Percentiles rank a stretch among this genome's conserved stretches.
These are phyloP conservation scores for Idaea aversata DNA, from an alignment of 2,888 invertebrate species.

Conservation along the genomic window DNA sequence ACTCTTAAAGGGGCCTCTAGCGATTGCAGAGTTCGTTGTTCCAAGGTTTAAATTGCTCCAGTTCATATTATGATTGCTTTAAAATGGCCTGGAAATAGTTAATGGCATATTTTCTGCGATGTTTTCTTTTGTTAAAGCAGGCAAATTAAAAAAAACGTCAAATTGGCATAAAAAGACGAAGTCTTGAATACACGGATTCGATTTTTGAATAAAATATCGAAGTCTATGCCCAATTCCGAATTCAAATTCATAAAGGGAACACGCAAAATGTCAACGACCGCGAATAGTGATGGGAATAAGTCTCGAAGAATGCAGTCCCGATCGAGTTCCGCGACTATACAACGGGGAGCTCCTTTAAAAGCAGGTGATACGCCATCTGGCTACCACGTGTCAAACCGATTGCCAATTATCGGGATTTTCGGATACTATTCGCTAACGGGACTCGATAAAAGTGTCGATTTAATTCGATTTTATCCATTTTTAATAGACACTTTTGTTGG, in stretches of 20 bases:
- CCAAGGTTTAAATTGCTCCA: slow-evolving; percentile 56
- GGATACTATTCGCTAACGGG: slow-evolving; percentile 40
- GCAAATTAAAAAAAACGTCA: no score
- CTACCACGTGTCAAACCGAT: slow-evolving; percentile 66
- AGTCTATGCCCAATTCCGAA: slow-evolving; percentile 6
- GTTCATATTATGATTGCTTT: slow-evolving; percentile 43
- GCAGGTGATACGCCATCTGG: slow-evolving; percentile 74
- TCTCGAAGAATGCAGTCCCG: slow-evolving; percentile 63
- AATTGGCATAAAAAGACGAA: no score
- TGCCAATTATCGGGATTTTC: slow-evolving; percentile 53
- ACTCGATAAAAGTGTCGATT: slow-evolving; percentile 32
- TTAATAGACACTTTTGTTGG: slow-evolving; percentile 33
- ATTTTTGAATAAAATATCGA: no score
- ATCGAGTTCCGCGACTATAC: slow-evolving; percentile 51
- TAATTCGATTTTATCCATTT: slow-evolving; percentile 40
- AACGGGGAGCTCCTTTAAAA: slow-evolving; percentile 31
- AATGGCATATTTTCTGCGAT: slow-evolving; percentile 21
- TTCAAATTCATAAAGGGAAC: slow-evolving; percentile 34
- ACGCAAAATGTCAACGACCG: slow-evolving; percentile 57
- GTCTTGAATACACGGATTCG: no score
- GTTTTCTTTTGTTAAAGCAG: neutral
- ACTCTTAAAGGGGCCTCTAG: slow-evolving; percentile 49
- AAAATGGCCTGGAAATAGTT: slow-evolving; percentile 10
- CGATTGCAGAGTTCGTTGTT: slow-evolving; percentile 68
- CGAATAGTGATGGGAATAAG: slow-evolving; percentile 54